Base-by-base conservation (phyloP, 92 coral and sea anemone species). In the Parazoanthus darwini region DNA sequence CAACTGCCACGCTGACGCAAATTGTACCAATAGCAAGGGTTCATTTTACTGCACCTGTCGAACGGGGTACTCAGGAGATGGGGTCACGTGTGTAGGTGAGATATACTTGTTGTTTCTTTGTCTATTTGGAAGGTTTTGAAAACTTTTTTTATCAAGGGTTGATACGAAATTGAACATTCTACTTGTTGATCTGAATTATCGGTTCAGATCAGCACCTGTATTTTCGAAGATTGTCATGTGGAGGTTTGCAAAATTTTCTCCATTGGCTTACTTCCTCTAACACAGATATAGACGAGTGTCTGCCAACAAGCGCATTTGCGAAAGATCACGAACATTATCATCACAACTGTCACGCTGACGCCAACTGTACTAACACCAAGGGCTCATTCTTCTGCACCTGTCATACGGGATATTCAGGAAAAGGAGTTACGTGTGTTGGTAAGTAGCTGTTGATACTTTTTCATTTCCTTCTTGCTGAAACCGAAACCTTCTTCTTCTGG, bases 41-140 rank as follows among this genome's bases (percentile, higher is more conserved):
- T 95, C 98, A 3, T 96, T 96, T 88, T 86, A 91, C 87, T 96
- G 98, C 88, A 93, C 93, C 66, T 96, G 98, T 88, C 92, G 91
- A 80, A 38, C 86, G 39, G 98, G 98, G 18, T 96, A 92, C 89
- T 90, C 94, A 33, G 98, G 98, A 39, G 87, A 92, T 89, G 98
- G 98, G 1, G 92, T 94, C 77, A 82, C 90, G 79, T 96, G 96
- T 92, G 48, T 50, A 29, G 98, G 98, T 96, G 89, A 81, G 66
- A 51, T 9, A 9, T 66, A 88, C 81, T 74, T 16, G 0, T 56
- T 56, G 22, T 56, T 63, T 29, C 25, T 16, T 63, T 18, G 5
- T 51, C 11, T 51, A 8, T 51, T 51, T 9, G 58, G 58, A 54
- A 11, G 59, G 9, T 11, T 2, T 13, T 13, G 16, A 54, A 54